Conservation (phyloP, 1,140 invertebrate species). For the Anastatus disparis region DNA sequence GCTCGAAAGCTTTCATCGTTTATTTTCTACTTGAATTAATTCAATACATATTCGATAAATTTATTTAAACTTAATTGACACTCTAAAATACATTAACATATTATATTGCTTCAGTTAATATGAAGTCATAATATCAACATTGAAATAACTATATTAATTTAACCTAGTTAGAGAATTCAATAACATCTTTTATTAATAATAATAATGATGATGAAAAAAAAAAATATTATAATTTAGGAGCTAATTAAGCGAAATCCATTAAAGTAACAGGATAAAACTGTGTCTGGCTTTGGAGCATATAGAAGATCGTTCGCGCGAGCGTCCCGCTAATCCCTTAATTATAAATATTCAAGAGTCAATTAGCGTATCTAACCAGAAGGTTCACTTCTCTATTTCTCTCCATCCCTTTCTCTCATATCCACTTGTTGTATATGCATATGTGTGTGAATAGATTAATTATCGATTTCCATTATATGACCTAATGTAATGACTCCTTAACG, state of each 20-base stretch:
- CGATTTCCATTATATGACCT: conserved; percentile 54
- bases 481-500: conserved; percentile 52
- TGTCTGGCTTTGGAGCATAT: background rate
- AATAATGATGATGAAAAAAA: too few relatives aligned
- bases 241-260: background rate
- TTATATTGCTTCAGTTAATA: too few relatives aligned
- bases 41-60: too few relatives aligned
- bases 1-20: too few relatives aligned
- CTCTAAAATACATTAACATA: too few relatives aligned
- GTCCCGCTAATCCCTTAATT: conserved; percentile 49
- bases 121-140: too few relatives aligned
- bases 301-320: background rate
- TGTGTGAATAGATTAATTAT: conserved; percentile 54
- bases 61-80: too few relatives aligned
- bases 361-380: conserved; percentile 43
- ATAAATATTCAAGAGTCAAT: conserved; percentile 58
- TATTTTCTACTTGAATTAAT: too few relatives aligned
- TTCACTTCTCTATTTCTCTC: too few relatives aligned
- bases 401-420: conserved; percentile 34
- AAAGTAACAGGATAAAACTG: background rate
- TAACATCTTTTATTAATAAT: too few relatives aligned
- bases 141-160: too few relatives aligned
- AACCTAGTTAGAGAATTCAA: too few relatives aligned
- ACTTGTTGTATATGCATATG: conserved; percentile 39
- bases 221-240: background rate